Conservation (phyloP, 2,888 invertebrate genomes). For the Eustalomyia histrio region DNA sequence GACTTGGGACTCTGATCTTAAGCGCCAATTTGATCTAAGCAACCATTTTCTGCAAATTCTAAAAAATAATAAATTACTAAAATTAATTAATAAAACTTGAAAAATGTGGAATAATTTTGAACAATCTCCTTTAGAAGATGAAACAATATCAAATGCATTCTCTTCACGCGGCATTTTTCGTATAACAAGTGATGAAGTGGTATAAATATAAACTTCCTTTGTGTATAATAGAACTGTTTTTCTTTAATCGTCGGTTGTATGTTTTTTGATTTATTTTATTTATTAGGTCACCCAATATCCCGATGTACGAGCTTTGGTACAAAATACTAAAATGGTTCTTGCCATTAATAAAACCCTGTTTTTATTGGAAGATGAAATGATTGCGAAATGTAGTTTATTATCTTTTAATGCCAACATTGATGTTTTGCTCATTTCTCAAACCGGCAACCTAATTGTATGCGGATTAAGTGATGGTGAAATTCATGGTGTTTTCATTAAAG, state of each 20-base stretch:
- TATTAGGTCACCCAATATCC: slow-evolving; percentile 74
- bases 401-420: slow-evolving; percentile 75
- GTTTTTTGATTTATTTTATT: too few species aligned
- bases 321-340: slow-evolving; percentile 76
- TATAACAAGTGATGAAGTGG: slow-evolving; percentile 75
- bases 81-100: background rate
- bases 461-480: slow-evolving; percentile 77
- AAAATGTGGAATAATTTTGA: slow-evolving; percentile 78
- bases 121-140: slow-evolving; percentile 75
- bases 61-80: background rate
- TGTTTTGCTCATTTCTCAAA: slow-evolving; percentile 73
- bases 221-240: too few species aligned
- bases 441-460: slow-evolving; percentile 77
- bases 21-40: background rate
- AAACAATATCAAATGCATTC: slow-evolving; percentile 77
- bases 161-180: slow-evolving; percentile 77
- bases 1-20: too few species aligned
- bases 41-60: slow-evolving; percentile 21
- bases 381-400: slow-evolving; percentile 75
- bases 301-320: slow-evolving; percentile 73
- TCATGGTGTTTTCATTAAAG: slow-evolving; percentile 77
- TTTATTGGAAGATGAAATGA: slow-evolving; percentile 76
- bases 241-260: too few species aligned
- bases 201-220: slow-evolving; percentile 40
- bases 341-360: slow-evolving; percentile 76